phyloP scores from a whole-genome alignment of 2,113 vertebrate species.

The Catharus fuscescens region DNA sequence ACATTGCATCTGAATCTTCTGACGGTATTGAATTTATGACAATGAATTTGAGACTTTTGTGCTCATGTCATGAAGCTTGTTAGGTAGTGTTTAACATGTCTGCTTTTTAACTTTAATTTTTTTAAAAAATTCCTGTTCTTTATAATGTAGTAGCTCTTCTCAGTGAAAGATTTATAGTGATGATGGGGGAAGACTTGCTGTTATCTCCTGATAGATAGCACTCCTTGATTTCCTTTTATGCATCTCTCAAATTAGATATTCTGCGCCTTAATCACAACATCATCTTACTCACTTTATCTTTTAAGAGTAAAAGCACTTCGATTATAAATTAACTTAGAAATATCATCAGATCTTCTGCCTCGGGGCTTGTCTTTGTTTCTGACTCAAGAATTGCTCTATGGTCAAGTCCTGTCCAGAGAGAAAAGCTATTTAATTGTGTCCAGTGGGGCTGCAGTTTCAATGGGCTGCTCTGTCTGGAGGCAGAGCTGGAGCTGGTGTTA shows the following conservation, averaged over 20 bases:
- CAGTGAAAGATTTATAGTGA: slow-evolving; percentile 2
- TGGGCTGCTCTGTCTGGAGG: neutral
- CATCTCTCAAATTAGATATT: slow-evolving; percentile 36
- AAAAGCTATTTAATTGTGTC: neutral
- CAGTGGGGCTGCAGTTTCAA: neutral
- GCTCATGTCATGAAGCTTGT: slow-evolving; percentile 58
- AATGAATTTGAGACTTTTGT: slow-evolving; percentile 61
- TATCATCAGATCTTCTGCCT: neutral
- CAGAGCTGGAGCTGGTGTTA: neutral
- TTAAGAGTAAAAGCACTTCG: neutral
- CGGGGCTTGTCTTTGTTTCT: neutral
- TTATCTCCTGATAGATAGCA: slow-evolving; percentile 30
- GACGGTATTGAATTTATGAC: slow-evolving; percentile 38
- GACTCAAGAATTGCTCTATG: neutral
- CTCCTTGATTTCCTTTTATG: slow-evolving; percentile 32
- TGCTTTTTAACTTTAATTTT: slow-evolving; percentile 3
- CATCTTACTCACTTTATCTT: slow-evolving; percentile 7
- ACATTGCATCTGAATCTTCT: slow-evolving; percentile 5
- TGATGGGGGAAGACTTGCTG: neutral
- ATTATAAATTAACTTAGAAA: neutral
- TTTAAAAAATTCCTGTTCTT: slow-evolving; percentile 6
- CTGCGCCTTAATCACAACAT: slow-evolving; percentile 21
- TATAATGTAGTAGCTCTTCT: neutral
- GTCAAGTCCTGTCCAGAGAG: neutral
- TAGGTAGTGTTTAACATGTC: slow-evolving; percentile 63